phyloP scores from a whole-genome alignment of 2,797 vertebrate genomes.

The Bovichtus variegatus region DNA sequence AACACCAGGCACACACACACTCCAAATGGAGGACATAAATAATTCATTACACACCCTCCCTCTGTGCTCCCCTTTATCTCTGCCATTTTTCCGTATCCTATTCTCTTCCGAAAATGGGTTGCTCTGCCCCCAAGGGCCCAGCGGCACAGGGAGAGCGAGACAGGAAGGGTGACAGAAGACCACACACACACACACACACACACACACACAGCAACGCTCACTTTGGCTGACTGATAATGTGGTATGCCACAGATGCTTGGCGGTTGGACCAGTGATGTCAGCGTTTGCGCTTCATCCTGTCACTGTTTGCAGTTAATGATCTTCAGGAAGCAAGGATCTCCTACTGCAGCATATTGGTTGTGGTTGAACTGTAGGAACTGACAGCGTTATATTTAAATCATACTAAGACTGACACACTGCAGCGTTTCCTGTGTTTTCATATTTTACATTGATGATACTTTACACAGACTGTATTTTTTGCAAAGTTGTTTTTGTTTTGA shows the following conservation, averaged over 20 bases:
- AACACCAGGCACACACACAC: constrained; percentile 16
- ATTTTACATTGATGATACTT: background rate
- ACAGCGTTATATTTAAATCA: constrained; percentile 30
- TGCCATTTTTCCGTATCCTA: constrained; percentile 39
- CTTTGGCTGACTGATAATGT: constrained; percentile 74
- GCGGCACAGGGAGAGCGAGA: constrained; percentile 29
- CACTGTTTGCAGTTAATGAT: constrained; percentile 50
- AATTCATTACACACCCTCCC: constrained; percentile 58
- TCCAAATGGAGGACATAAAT: constrained; percentile 55
- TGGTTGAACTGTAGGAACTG: background rate
- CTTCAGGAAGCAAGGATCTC: constrained; percentile 16
- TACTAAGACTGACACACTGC: background rate
- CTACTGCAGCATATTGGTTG: constrained; percentile 1
- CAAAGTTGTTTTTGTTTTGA: too few relatives aligned
- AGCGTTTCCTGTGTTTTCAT: background rate
- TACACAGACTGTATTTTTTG: background rate
- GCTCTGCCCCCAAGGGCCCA: constrained; percentile 34
- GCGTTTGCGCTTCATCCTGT: constrained; percentile 42
- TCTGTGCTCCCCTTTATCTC: constrained; percentile 55
- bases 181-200: constrained; percentile 12
- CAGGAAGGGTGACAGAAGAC: constrained; percentile 57
- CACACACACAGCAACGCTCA: constrained; percentile 13
- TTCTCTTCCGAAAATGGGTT: constrained; percentile 65
- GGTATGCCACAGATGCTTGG: constrained; percentile 65
- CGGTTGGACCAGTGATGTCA: constrained; percentile 55